Evolutionary conservation across 2,888 invertebrate genomes (phyloP), one percentile per base, ranked within the genome.

Genomic region (Alloscopus bannaensis): DNA sequence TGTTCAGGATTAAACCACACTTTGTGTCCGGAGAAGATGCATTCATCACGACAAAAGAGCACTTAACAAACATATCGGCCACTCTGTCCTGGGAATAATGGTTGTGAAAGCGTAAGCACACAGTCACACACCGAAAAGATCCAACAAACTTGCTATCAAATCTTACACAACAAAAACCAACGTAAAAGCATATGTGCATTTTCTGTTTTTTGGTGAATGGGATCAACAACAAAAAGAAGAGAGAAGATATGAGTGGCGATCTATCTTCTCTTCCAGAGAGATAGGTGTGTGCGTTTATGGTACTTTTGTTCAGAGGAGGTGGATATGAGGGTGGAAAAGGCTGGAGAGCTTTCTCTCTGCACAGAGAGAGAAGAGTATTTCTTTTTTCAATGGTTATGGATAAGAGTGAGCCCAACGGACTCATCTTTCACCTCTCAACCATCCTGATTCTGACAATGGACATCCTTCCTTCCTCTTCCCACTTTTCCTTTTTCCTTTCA

Each of bases 371-470:
- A 16, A 16, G 45, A 18, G 42, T 42, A 42, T n/a, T n/a, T n/a
- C n/a, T 59, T 57, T 69, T 64, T 72, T 72, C 64, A 62, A 72
- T 55, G 50, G 55, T 64, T 68, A 60, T 59, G 70, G 59, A 59
- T 71, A 36, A 62, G 71, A 84, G 85, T 85, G 85, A 86, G 84
- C 87, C 86, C 83, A 72, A 85, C 86, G 86, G 87, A 81, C 87
- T 86, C 87, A 87, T 87, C 88, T 88, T 81, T 83, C 85, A 82
- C 81, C 71, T 80, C 47, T 80, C 69, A 83, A 81, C 82, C 82
- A 83, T 81, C 83, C 83, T 81, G 83, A 60, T 81, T 75, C 81
- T 85, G 84, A 83, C 83, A 83, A 81, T 81, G 78, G 79, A 57
- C 65, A 65, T 65, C 73, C 66, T 73, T 71, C 52, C 62, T 70